These are phyloP conservation scores for Cnemophilus loriae DNA, from an alignment of 2,113 vertebrate genomes.

Conservation along the genomic window DNA sequence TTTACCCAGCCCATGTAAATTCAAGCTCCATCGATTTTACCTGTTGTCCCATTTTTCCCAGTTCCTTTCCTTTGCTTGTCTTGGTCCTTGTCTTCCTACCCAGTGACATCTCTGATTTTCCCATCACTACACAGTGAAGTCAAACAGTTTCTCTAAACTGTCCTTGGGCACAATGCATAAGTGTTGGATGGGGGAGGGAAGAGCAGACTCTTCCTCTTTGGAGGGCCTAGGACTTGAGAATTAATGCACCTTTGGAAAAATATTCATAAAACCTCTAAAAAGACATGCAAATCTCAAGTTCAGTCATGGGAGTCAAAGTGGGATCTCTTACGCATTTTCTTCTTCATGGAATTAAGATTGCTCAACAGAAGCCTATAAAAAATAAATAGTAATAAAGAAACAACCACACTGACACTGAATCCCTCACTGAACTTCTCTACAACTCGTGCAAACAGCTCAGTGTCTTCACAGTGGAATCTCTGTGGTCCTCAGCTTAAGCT, in stretches of 20 bases:
- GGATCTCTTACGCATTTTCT: neutral
- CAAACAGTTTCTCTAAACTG: neutral
- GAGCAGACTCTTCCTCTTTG: neutral
- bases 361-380: neutral
- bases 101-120: neutral
- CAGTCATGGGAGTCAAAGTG: neutral
- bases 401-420: neutral
- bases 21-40: neutral
- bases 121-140: neutral
- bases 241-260: neutral
- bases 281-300: conserved; percentile 19
- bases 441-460: neutral
- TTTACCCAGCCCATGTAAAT: neutral
- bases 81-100: neutral
- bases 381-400: neutral
- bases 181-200: neutral
- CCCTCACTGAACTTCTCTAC: neutral
- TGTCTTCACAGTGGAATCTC: neutral
- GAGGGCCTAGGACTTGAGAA: neutral
- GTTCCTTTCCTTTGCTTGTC: neutral
- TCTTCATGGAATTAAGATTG: neutral
- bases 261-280: conserved; percentile 29
- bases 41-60: neutral
- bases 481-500: neutral
- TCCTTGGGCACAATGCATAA: neutral